Evolutionary conservation across 2,888 invertebrate genomes (phyloP).

Genomic region (Morpho achilles): DNA sequence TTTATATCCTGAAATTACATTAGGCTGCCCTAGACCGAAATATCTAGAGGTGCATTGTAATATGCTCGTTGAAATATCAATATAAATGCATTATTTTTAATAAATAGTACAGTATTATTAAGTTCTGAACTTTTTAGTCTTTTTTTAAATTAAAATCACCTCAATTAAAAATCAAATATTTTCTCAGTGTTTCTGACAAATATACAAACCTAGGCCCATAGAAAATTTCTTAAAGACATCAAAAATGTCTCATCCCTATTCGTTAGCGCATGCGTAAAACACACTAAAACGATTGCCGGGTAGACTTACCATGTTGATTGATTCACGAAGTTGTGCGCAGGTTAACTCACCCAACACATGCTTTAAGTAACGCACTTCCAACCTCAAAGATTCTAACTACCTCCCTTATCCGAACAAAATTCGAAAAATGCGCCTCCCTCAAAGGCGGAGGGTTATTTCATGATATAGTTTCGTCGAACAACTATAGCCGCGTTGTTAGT

Average conservation of each 20-base stretch:
- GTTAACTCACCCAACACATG: slow-evolving; percentile 55
- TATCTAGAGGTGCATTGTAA: too few species aligned
- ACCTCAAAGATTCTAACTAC: slow-evolving; percentile 37
- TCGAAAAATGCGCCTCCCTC: slow-evolving; percentile 25
- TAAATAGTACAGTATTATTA: too few species aligned
- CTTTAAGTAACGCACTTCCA: slow-evolving; percentile 52
- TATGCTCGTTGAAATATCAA: too few species aligned
- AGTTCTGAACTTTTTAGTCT: too few species aligned
- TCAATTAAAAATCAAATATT: too few species aligned
- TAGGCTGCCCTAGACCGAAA: too few species aligned
- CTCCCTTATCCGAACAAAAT: slow-evolving; percentile 27
- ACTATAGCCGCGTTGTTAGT: too few species aligned
- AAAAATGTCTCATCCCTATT: slow-evolving; percentile 46
- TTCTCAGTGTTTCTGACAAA: too few species aligned
- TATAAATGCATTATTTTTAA: too few species aligned
- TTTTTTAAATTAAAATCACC: too few species aligned
- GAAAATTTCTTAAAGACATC: slow-evolving; percentile 4
- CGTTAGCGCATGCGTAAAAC: slow-evolving; percentile 57
- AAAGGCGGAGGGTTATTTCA: slow-evolving; percentile 37
- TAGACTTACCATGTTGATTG: slow-evolving; percentile 69
- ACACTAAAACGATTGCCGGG: slow-evolving; percentile 52
- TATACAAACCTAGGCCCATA: neutral
- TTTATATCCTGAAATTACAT: too few species aligned
- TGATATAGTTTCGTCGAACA: neutral
- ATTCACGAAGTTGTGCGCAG: slow-evolving; percentile 74